phyloP scores from a whole-genome alignment of 2,888 invertebrate genomes.

The Phortica okadai region DNA sequence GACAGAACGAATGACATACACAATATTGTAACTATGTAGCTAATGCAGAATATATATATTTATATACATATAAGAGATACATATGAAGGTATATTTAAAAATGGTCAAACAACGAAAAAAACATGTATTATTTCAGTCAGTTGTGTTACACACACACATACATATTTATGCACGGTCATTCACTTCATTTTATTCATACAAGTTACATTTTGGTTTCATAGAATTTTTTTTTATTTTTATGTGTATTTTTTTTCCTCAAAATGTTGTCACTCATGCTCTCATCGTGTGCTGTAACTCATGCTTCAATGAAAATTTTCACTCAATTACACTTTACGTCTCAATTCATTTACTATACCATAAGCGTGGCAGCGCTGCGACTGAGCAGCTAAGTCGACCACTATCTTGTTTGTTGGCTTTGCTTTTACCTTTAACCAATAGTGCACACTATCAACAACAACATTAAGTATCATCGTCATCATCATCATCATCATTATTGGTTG shows the following conservation, averaged over 20 bases:
- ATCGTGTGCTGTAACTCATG: conserved; percentile 50
- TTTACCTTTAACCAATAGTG: neutral
- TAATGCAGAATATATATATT: too few relatives aligned
- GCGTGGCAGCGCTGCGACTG: neutral
- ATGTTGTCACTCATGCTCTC: neutral
- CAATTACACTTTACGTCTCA: conserved; percentile 73
- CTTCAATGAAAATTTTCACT: conserved; percentile 71
- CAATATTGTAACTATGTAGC: neutral
- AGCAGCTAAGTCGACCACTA: neutral
- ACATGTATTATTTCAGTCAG: too few relatives aligned
- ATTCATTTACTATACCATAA: conserved; percentile 62
- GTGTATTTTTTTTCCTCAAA: too few relatives aligned
- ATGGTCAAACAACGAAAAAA: too few relatives aligned
- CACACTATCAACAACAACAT: neutral
- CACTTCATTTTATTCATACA: neutral
- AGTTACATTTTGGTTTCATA: too few relatives aligned
- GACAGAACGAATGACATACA: conserved; percentile 24
- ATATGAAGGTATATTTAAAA: too few relatives aligned
- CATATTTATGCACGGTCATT: conserved; percentile 22
- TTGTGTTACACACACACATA: conserved; percentile 12
- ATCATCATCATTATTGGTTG: too few relatives aligned
- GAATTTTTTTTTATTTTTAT: too few relatives aligned
- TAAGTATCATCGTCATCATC: too few relatives aligned
- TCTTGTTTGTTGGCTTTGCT: too few relatives aligned
- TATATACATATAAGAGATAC: too few relatives aligned